Conservation (phyloP, 1,140 invertebrate species). For the Eriosoma lanigerum region DNA sequence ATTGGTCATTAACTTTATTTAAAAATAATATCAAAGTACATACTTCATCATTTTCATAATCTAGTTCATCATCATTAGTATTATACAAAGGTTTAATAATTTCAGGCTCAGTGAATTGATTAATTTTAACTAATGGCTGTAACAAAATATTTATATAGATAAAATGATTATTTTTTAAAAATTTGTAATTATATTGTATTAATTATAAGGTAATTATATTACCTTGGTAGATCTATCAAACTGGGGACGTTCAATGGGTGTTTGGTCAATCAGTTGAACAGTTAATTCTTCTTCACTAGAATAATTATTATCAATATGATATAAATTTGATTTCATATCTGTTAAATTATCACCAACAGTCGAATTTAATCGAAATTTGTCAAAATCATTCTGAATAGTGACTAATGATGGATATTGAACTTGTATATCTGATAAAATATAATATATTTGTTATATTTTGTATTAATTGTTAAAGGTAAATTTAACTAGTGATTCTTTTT, state of each 20-base stretch:
- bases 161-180: neutral
- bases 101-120: constrained; percentile 7
- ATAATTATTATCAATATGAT: constrained; percentile 21
- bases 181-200: too few relatives aligned
- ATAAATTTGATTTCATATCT: neutral
- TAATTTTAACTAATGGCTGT: constrained; percentile 7
- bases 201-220: neutral
- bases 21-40: neutral
- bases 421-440: neutral
- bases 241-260: neutral
- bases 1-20: neutral
- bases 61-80: constrained; percentile 19
- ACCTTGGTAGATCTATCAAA: constrained; percentile 48
- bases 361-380: neutral
- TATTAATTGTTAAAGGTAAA: neutral
- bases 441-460: neutral
- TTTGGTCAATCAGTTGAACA: neutral
- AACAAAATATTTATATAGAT: neutral
- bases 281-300: constrained; percentile 30
- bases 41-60: constrained; percentile 38
- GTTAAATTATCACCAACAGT: neutral
- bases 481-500: too few relatives aligned
- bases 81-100: constrained; percentile 28
- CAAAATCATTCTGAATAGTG: neutral
- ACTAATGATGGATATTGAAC: constrained; percentile 31